Base-by-base conservation (phyloP, 2,113 vertebrate genomes). In the Siniperca knerii region DNA sequence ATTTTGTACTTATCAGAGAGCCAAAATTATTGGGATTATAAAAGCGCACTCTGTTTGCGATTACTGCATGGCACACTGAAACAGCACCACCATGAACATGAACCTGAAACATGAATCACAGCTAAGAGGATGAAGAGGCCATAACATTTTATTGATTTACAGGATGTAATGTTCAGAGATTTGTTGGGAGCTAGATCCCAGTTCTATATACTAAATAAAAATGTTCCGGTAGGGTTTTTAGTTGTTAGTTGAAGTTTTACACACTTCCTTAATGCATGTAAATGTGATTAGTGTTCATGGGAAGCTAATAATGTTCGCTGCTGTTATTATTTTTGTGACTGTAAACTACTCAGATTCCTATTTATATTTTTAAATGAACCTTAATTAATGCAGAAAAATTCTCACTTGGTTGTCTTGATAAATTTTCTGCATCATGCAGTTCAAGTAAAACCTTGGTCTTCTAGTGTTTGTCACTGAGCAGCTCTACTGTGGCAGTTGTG, bases 21-120 rank as follows among this genome's bases (percentile, higher is more conserved):
- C 64, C 81, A 48, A 87, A 89, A 82, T 90, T 66, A 90, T 68
- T 77, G 73, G 70, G 86, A 92, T 92, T 92, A 90, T 85, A 74
- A 87, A 89, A 85, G 77, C 12, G 65, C 82, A 46, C 80, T 80
- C 68, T 42, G 75, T 83, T 85, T 82, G 80, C 18, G 82, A 89
- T 86, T 85, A 79, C 60, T 37, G 61, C 52, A 2, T 0, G 78
- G 67, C 37, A 37, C 68, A 16, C 75, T 79, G 44, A 78, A 85
- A 80, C 75, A 4, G 79, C 68, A 3, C 21, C 8, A 3, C 61
- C 75, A 23, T 55, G 44, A 88, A 83, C 75, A 20, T 57, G 48
- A 81, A 87, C 77, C 68, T 74, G 73, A 75, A 78, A 67, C 64
- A 79, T 79, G 70, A 89, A 80, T 89, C 91, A 85, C 74, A 46